phyloP scores from a whole-genome alignment of 35 echinoderm and acorn worm genomes.

The Ophioderma brevispina region DNA sequence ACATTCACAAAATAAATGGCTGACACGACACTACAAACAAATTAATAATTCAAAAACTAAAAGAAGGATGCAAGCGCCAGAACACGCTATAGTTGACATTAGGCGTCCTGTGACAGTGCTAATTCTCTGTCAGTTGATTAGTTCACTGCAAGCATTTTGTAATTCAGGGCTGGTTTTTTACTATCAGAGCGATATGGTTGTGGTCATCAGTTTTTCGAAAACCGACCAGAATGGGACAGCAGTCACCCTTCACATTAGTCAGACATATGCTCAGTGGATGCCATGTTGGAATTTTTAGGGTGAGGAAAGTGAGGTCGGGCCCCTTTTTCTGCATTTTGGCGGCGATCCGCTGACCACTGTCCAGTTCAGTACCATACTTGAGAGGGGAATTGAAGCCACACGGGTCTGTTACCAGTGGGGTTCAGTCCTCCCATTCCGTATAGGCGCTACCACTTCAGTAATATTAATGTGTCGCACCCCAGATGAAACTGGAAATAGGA shows the following conservation, averaged over 20 bases:
- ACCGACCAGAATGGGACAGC: background rate
- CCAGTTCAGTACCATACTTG: background rate
- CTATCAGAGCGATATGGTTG: background rate
- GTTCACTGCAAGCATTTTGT: background rate
- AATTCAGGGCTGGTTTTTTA: background rate
- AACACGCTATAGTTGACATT: background rate
- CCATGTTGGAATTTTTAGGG: background rate
- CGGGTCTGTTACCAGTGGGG: background rate
- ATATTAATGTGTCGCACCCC: too few species aligned
- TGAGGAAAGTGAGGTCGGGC: background rate
- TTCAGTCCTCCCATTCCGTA: background rate
- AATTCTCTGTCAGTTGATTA: background rate
- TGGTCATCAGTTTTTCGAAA: background rate
- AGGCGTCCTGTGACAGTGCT: background rate
- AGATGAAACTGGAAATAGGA: too few species aligned
- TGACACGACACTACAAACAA: background rate
- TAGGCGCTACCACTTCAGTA: background rate
- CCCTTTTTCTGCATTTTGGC: background rate
- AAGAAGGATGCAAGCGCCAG: background rate
- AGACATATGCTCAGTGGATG: background rate
- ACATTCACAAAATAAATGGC: background rate
- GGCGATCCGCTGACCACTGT: background rate
- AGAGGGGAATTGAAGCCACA: background rate
- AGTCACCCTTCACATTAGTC: background rate
- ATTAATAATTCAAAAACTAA: background rate